Evolutionary conservation across 2,888 invertebrate genomes (phyloP).

Genomic region (Hedya salicella): DNA sequence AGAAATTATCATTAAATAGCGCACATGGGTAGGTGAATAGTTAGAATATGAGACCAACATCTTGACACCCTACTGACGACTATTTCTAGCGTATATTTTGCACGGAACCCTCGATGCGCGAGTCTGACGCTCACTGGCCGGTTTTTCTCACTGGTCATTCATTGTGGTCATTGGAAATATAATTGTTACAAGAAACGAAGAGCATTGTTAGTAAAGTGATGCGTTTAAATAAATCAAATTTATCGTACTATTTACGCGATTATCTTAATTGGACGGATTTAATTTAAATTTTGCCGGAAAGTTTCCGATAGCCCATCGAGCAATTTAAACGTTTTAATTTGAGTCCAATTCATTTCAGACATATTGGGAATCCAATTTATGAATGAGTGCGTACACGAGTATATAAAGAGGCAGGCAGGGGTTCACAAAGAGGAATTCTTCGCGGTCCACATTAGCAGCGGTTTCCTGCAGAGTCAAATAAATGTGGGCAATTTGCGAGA

Average conservation of each 20-base stretch:
- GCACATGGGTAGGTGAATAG: too few relatives aligned
- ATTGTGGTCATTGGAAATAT: too few relatives aligned
- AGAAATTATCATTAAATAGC: too few relatives aligned
- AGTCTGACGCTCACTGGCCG: too few relatives aligned
- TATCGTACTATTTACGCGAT: slow-evolving; percentile 56
- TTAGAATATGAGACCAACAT: too few relatives aligned
- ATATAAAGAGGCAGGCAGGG: slow-evolving; percentile 46
- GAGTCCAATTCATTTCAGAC: slow-evolving; percentile 65
- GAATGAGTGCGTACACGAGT: slow-evolving; percentile 59
- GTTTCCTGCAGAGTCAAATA: slow-evolving; percentile 73
- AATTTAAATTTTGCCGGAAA: slow-evolving; percentile 60
- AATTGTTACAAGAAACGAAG: too few relatives aligned
- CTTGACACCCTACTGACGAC: too few relatives aligned
- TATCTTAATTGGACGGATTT: slow-evolving; percentile 64
- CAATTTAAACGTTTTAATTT: slow-evolving; percentile 65
- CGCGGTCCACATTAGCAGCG: slow-evolving; percentile 69
- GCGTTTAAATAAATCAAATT: slow-evolving; percentile 48
- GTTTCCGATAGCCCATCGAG: slow-evolving; percentile 65
- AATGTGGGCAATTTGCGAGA: slow-evolving; percentile 81
- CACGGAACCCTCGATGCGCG: too few relatives aligned
- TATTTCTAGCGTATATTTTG: too few relatives aligned
- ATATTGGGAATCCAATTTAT: slow-evolving; percentile 63
- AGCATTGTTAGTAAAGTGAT: not conserved
- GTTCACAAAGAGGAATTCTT: slow-evolving; percentile 65
- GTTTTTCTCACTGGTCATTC: too few relatives aligned